phyloP scores from a whole-genome alignment of 2,797 vertebrate genomes.

The Eremophila alpestris region DNA sequence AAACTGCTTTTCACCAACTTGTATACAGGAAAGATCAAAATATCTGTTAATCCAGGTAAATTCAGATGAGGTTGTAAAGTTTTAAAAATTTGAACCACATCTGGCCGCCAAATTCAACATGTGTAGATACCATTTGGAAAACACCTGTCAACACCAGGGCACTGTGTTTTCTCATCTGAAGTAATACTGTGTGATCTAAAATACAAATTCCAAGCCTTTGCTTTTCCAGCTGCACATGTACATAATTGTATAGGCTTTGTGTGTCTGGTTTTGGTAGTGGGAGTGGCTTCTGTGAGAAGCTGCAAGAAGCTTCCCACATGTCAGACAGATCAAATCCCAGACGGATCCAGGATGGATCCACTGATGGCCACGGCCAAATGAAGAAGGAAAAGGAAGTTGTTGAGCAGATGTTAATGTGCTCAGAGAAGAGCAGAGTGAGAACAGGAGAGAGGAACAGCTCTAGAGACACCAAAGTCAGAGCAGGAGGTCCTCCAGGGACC shows the following conservation, averaged over 20 bases:
- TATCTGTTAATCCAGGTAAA: not conserved
- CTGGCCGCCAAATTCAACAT: not conserved
- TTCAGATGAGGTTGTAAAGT: not conserved
- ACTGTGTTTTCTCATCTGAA: not conserved
- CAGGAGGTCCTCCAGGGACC: fast-evolving
- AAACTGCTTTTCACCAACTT: not conserved
- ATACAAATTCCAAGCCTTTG: not conserved
- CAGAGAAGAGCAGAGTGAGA: not conserved
- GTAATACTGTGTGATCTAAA: not conserved
- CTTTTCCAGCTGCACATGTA: not conserved
- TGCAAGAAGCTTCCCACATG: not conserved
- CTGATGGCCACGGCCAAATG: fast-evolving
- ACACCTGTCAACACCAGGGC: not conserved
- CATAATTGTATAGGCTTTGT: not conserved
- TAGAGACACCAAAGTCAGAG: not conserved
- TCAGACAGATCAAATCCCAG: not conserved
- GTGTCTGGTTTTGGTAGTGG: not conserved
- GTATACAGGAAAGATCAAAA: not conserved
- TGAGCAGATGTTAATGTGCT: not conserved
- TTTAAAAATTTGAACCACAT: not conserved
- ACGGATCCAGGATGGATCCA: not conserved
- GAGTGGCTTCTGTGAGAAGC: not conserved
- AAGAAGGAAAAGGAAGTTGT: not conserved
- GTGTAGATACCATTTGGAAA: not conserved
- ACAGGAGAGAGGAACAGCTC: not conserved